Conservation (phyloP, 2,888 invertebrate genomes). For the Anagyrus pseudococci region DNA sequence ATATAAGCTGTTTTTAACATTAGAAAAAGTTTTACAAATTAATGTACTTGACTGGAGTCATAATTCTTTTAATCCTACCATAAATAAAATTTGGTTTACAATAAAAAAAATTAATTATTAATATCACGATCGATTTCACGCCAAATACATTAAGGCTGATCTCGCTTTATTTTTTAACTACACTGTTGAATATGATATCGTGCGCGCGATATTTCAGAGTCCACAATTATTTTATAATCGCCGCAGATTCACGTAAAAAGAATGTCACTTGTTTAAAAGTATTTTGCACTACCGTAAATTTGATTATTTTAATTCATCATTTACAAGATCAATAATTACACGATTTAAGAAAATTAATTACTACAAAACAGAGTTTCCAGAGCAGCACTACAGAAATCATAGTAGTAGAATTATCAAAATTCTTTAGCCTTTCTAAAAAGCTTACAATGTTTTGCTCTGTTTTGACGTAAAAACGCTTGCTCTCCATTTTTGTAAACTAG, state of each 20-base stretch:
- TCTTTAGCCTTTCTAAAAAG: slow-evolving; percentile 14
- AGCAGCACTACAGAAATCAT: not conserved
- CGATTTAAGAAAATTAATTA: slow-evolving; percentile 24
- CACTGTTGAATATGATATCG: slow-evolving; percentile 16
- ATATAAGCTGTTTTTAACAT: slow-evolving; percentile 20
- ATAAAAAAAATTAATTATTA: slow-evolving; percentile 20
- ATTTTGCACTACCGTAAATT: slow-evolving; percentile 20
- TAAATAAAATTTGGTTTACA: slow-evolving; percentile 38
- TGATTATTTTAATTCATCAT: slow-evolving; percentile 23
- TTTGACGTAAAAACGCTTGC: slow-evolving; percentile 25
- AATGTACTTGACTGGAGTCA: slow-evolving; percentile 29
- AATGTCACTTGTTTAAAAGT: slow-evolving; percentile 22
- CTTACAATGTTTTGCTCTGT: slow-evolving; percentile 15
- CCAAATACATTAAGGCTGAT: slow-evolving; percentile 18
- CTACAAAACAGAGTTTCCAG: slow-evolving; percentile 8
- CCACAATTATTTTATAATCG: slow-evolving; percentile 9
- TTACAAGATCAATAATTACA: slow-evolving; percentile 31
- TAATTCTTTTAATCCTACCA: slow-evolving; percentile 25
- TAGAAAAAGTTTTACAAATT: slow-evolving; percentile 30
- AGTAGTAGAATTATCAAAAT: not conserved
- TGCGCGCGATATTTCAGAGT: slow-evolving; percentile 3
- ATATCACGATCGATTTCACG: slow-evolving; percentile 33
- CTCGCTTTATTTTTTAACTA: slow-evolving; percentile 14
- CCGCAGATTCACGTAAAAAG: slow-evolving; percentile 4
- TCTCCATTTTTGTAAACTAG: slow-evolving; percentile 18